A percentile compares a stretch with the other conserved stretches of the same genome.
Evolutionary conservation across 2,888 invertebrate genomes (phyloP).

Genomic region (Oithona nana): DNA sequence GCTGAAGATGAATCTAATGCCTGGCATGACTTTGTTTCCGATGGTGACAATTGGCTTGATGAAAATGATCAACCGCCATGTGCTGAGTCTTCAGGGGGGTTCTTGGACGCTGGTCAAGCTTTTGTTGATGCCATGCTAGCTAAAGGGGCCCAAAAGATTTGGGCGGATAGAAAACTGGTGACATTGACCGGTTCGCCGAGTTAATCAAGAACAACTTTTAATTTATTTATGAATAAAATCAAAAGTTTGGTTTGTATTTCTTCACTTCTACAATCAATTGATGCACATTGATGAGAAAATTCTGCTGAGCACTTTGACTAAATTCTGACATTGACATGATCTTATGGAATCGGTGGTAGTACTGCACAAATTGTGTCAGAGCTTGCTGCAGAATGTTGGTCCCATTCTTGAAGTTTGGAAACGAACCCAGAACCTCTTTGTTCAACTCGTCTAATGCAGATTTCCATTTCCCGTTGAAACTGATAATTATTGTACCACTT

Average conservation of each 20-base stretch:
- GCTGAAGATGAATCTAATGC: no score
- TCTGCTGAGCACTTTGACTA: slow-evolving; percentile 25
- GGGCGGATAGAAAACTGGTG: no score
- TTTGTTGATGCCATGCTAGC: no score
- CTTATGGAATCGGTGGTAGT: slow-evolving; percentile 92
- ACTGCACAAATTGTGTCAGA: slow-evolving; percentile 83
- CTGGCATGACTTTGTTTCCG: no score
- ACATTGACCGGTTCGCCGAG: no score
- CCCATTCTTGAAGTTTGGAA: slow-evolving; percentile 88
- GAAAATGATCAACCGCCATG: no score
- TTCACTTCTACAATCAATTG: slow-evolving; percentile 98
- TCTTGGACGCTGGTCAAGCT: no score
- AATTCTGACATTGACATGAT: slow-evolving; percentile 51
- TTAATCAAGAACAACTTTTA: no score
- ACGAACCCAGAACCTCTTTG: slow-evolving; percentile 77
- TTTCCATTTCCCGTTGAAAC: slow-evolving; percentile 86
- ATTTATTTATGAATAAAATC: no score
- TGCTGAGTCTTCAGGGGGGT: no score
- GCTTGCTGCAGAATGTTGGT: slow-evolving; percentile 83
- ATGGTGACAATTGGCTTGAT: no score
- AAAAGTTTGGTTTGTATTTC: slow-evolving; percentile 93
- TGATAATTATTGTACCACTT: slow-evolving; percentile 63
- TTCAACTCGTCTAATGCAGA: slow-evolving; percentile 83
- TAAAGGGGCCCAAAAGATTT: no score
- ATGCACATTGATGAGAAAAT: slow-evolving; percentile 86